Conservation (phyloP, 1,140 invertebrate genomes). For the Ips nitidus region DNA sequence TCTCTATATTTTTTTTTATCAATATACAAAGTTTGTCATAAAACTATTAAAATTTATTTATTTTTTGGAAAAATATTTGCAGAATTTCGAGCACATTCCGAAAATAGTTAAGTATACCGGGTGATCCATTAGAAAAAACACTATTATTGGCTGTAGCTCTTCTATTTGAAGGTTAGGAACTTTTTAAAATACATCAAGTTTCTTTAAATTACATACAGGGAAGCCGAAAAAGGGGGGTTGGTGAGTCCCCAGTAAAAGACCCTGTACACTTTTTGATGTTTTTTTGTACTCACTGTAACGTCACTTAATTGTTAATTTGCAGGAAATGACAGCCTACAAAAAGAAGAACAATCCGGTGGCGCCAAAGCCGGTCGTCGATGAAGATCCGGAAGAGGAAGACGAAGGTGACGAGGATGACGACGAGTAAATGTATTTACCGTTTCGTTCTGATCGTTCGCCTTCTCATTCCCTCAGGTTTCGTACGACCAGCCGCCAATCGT, state of each 20-base stretch:
- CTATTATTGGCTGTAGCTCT: too few relatives aligned
- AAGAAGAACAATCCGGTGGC: constrained; percentile 63
- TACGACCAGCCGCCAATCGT: constrained; percentile 3
- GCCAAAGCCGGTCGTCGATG: constrained; percentile 56
- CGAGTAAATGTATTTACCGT: constrained; percentile 29
- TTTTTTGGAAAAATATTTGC: too few relatives aligned
- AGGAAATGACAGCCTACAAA: constrained; percentile 82
- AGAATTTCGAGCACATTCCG: too few relatives aligned
- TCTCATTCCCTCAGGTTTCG: constrained; percentile 37
- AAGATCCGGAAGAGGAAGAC: constrained; percentile 62
- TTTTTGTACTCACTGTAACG: not conserved
- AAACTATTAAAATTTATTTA: too few relatives aligned
- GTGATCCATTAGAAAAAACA: too few relatives aligned
- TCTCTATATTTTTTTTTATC: too few relatives aligned
- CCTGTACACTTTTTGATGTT: constrained; percentile 6
- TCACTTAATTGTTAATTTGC: constrained; percentile 6
- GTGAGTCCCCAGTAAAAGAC: not conserved
- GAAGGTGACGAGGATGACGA: constrained; percentile 55
- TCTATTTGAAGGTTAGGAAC: not conserved
- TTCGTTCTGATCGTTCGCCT: constrained; percentile 26
- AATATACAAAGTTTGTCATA: too few relatives aligned
- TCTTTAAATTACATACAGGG: not conserved
- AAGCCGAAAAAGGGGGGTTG: not conserved
- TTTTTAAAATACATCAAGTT: not conserved
- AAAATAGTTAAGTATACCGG: too few relatives aligned